Percentiles rank a stretch among this genome's conserved stretches.
phyloP scores from a whole-genome alignment of 2,797 vertebrate species.

The Sphenodon punctatus region DNA sequence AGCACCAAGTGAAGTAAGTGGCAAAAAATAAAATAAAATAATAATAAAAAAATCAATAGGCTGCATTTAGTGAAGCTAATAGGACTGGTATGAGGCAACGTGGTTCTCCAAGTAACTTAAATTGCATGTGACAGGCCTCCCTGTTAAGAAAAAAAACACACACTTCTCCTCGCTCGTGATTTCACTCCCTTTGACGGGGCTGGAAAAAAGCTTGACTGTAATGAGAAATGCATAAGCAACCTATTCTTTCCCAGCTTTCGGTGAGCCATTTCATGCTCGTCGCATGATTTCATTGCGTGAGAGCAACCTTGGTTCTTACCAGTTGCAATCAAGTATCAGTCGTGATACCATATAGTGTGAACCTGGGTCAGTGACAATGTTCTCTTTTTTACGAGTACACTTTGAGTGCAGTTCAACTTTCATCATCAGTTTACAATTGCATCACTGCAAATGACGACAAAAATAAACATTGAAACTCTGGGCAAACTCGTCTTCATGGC shows the following conservation, averaged over 20 bases:
- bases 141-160: slow-evolving; percentile 43
- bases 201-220: slow-evolving; percentile 7
- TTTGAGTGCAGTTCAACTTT: too few relatives aligned
- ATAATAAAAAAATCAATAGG: too few relatives aligned
- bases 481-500: too few relatives aligned
- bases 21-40: too few relatives aligned
- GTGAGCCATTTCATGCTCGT: background rate
- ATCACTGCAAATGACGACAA: background rate
- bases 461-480: background rate
- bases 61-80: slow-evolving; percentile 66
- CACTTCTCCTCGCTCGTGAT: slow-evolving; percentile 41
- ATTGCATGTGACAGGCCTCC: slow-evolving; percentile 44
- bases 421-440: background rate
- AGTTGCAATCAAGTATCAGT: too few relatives aligned
- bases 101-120: slow-evolving; percentile 53
- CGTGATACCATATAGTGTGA: background rate
- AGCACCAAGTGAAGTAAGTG: slow-evolving; percentile 62
- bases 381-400: background rate
- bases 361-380: background rate
- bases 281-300: background rate
- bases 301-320: too few relatives aligned
- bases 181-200: background rate
- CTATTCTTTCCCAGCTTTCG: accelerated
- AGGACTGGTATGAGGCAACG: slow-evolving; percentile 60
- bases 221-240: background rate